phyloP scores from a whole-genome alignment of 2,797 vertebrate genomes.

The Myripristis murdjan region DNA sequence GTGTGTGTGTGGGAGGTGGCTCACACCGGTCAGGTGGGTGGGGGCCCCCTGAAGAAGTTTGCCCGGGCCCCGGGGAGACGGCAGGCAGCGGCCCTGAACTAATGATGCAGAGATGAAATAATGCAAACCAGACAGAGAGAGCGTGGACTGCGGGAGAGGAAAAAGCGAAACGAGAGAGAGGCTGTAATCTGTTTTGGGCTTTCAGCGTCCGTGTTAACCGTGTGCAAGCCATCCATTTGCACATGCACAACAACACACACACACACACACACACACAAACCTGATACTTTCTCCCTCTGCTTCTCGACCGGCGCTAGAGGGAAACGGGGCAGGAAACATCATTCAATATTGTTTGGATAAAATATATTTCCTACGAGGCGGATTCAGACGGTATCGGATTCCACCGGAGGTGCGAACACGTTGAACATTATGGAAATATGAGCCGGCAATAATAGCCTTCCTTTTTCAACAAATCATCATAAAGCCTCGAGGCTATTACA shows the following conservation, averaged over 20 bases:
- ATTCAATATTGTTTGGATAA: conserved; percentile 42
- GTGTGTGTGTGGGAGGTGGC: conserved; percentile 1
- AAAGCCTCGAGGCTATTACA: conserved; percentile 44
- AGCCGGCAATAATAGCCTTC: conserved; percentile 51
- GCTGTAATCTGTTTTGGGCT: not conserved
- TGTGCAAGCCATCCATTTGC: not conserved
- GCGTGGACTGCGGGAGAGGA: conserved; percentile 7
- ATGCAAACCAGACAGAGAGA: conserved; percentile 8
- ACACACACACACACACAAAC: not conserved
- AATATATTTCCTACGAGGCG: conserved; percentile 53
- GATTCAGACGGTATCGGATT: conserved; percentile 48
- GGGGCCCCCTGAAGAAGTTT: not conserved
- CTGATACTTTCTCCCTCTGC: conserved; percentile 5
- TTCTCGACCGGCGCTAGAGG: conserved; percentile 17
- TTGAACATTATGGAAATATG: conserved; percentile 59
- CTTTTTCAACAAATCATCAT: conserved; percentile 32
- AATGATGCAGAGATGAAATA: conserved; percentile 35
- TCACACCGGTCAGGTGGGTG: not conserved
- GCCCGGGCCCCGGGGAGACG: conserved; percentile 5
- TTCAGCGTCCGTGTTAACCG: not conserved
- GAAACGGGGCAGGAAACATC: not conserved
- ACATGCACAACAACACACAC: too few species aligned
- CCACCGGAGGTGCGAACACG: conserved; percentile 25
- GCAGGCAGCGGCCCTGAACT: conserved; percentile 17
- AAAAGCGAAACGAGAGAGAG: not conserved